phyloP scores from a whole-genome alignment of 2,797 vertebrate species.

The Lutjanus argentimaculatus region DNA sequence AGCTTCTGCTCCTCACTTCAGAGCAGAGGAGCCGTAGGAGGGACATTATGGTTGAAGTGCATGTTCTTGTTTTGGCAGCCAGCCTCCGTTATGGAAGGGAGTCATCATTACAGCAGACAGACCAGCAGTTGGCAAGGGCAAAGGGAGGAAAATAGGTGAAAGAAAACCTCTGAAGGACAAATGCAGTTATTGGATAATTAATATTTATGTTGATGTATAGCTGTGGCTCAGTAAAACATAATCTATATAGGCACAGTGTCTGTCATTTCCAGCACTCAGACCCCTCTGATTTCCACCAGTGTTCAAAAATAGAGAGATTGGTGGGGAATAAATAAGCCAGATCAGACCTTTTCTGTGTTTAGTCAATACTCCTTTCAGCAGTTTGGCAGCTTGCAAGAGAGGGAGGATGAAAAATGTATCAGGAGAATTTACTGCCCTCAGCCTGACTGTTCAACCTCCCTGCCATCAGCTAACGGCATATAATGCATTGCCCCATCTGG shows the following conservation, averaged over 20 bases:
- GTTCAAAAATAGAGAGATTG: constrained; percentile 42
- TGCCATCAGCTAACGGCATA: constrained; percentile 61
- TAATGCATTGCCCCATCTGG: constrained; percentile 74
- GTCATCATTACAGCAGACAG: constrained; percentile 70
- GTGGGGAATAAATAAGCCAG: constrained; percentile 62
- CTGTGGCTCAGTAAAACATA: constrained; percentile 29
- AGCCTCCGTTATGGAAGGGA: constrained; percentile 58
- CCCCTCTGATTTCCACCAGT: constrained; percentile 18
- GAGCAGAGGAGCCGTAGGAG: constrained; percentile 53
- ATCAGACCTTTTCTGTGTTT: constrained; percentile 65
- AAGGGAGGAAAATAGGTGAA: constrained; percentile 52
- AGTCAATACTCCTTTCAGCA: constrained; percentile 68
- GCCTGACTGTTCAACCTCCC: constrained; percentile 67
- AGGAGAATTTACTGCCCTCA: constrained; percentile 73
- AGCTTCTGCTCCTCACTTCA: constrained; percentile 39
- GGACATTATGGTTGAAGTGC: constrained; percentile 65
- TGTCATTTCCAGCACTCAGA: constrained; percentile 31
- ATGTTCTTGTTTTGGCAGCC: constrained; percentile 70
- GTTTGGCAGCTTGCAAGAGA: constrained; percentile 58
- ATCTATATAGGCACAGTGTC: constrained; percentile 1
- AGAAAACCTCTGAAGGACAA: constrained; percentile 58
- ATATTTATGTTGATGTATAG: constrained; percentile 43
- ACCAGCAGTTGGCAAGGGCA: constrained; percentile 58
- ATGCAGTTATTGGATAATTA: constrained; percentile 38
- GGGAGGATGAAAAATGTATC: constrained; percentile 71